These are phyloP conservation scores for Sardinella longiceps DNA, from an alignment of 2,797 vertebrate species.

Conservation along the genomic window DNA sequence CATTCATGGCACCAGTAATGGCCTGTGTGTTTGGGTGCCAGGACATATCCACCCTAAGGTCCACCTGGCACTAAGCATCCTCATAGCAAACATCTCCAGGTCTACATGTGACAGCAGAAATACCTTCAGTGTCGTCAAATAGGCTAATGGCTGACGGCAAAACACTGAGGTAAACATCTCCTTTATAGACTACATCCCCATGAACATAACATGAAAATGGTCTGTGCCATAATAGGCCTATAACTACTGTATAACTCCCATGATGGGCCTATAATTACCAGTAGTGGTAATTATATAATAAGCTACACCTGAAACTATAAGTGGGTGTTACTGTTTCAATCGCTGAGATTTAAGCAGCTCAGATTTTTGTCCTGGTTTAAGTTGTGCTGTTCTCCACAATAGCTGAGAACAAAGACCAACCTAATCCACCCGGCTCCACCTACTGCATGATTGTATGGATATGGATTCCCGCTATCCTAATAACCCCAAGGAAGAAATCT, in stretches of 20 bases:
- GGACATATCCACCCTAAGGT: neutral
- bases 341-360: too few species aligned
- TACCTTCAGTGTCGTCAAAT: neutral
- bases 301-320: neutral
- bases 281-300: too few species aligned
- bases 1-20: neutral
- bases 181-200: too few species aligned
- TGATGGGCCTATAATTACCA: neutral
- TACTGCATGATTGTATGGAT: neutral
- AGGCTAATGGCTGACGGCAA: neutral
- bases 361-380: too few species aligned
- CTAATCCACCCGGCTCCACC: neutral
- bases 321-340: neutral
- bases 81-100: neutral
- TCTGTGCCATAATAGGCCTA: neutral
- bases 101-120: neutral
- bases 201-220: neutral
- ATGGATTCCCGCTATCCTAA: neutral
- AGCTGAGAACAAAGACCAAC: neutral
- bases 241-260: neutral
- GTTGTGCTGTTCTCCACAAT: neutral
- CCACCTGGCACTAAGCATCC: neutral
- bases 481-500: neutral
- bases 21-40: constrained; percentile 4
- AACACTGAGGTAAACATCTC: neutral